Conservation (phyloP, 1,140 invertebrate species). For the Bombus waltoni region DNA sequence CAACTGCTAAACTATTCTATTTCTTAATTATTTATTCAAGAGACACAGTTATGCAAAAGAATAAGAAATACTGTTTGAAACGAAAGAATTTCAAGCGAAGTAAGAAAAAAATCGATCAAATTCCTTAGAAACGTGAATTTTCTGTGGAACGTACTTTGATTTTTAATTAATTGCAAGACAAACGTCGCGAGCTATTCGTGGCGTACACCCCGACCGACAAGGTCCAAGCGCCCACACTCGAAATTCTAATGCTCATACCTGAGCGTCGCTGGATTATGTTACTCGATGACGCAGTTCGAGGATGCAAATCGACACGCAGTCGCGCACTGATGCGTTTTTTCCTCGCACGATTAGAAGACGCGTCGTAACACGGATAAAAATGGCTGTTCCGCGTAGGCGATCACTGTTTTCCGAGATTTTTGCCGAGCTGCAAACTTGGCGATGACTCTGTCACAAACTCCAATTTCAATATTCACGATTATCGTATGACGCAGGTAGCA, state of each 20-base stretch:
- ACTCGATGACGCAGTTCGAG: constrained; percentile 51
- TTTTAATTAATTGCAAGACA: background rate
- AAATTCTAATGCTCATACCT: constrained; percentile 66
- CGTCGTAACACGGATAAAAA: constrained; percentile 54
- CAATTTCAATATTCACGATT: background rate
- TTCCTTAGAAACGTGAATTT: background rate
- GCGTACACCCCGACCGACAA: background rate
- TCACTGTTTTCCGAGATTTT: constrained; percentile 43
- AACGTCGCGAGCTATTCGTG: background rate
- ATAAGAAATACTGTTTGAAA: background rate
- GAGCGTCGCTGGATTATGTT: constrained; percentile 39
- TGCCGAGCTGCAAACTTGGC: constrained; percentile 16
- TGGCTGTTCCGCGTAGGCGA: constrained; percentile 50
- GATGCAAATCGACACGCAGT: constrained; percentile 58
- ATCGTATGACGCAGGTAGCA: background rate
- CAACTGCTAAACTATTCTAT: too few relatives aligned
- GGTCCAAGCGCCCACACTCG: constrained; percentile 57
- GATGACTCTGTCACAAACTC: constrained; percentile 10
- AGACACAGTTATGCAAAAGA: background rate
- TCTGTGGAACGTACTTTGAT: background rate
- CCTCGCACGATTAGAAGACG: constrained; percentile 53
- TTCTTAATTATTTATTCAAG: background rate
- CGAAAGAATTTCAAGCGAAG: background rate
- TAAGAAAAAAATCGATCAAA: background rate
- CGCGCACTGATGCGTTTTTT: constrained; percentile 15